Conservation (phyloP, 35 echinoderm and acorn worm species). For the Apostichopus japonicus region DNA sequence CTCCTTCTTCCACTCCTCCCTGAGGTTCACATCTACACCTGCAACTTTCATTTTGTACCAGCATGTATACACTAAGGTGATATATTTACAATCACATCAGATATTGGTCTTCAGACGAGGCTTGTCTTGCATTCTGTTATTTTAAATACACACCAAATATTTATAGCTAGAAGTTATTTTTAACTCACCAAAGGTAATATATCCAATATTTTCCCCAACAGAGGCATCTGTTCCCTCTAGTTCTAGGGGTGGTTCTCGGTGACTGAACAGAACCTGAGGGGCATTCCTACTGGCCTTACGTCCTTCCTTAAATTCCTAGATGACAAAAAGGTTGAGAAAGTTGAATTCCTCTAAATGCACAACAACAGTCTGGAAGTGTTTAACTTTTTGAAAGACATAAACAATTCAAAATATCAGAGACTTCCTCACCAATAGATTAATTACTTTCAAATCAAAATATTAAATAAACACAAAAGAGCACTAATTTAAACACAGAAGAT, state of each 20-base stretch:
- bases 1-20: too few species aligned
- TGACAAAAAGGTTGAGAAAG: neutral
- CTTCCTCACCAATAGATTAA: too few species aligned
- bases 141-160: too few species aligned
- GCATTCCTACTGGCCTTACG: constrained; percentile 82
- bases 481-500: too few species aligned
- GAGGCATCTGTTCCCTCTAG: constrained; percentile 80
- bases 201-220: constrained; percentile 86
- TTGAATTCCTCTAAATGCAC: neutral
- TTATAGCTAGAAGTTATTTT: neutral
- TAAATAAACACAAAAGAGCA: too few species aligned
- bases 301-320: constrained; percentile 97
- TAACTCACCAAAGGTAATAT: constrained; percentile 97
- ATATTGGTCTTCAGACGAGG: too few species aligned
- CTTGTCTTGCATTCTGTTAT: too few species aligned
- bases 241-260: constrained; percentile 89
- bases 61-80: too few species aligned
- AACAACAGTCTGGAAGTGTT: neutral
- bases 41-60: too few species aligned
- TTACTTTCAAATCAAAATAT: neutral
- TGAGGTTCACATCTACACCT: too few species aligned
- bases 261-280: constrained; percentile 97
- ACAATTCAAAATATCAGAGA: too few species aligned
- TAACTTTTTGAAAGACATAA: neutral
- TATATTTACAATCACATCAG: too few species aligned